Percentiles rank a stretch among this genome's conserved stretches.
Evolutionary conservation across 2,888 invertebrate species (phyloP).

Genomic region (Ectemnius lituratus): DNA sequence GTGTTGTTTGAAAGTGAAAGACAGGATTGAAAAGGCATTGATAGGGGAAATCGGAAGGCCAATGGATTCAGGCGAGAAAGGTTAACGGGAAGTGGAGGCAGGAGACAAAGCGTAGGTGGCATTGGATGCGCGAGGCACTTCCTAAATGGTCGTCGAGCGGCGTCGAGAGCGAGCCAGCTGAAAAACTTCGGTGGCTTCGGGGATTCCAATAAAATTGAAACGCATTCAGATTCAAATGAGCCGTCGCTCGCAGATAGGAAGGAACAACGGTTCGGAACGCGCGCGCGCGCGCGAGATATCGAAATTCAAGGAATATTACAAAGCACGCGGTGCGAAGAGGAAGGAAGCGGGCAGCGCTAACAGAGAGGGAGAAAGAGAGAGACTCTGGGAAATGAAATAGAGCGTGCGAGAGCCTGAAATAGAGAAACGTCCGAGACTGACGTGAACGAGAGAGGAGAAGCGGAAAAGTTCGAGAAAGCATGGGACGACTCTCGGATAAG

Average conservation of each 20-base stretch:
- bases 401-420: background rate
- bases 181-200: conserved; percentile 47
- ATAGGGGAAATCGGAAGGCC: background rate
- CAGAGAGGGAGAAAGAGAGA: background rate
- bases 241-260: conserved; percentile 29
- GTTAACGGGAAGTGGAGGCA: background rate
- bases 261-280: background rate
- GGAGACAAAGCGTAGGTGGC: no score
- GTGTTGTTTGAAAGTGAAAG: background rate
- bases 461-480: conserved; percentile 1
- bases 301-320: conserved; percentile 40
- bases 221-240: conserved; percentile 67
- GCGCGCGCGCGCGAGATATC: conserved; percentile 19
- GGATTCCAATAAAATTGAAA: conserved; percentile 62
- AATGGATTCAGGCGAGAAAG: background rate
- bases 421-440: conserved; percentile 8
- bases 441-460: background rate
- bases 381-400: background rate
- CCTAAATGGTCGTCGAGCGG: conserved; percentile 7
- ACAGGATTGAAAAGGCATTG: background rate
- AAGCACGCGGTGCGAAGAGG: conserved; percentile 19
- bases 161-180: conserved; percentile 21
- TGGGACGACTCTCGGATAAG: conserved; percentile 16
- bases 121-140: no score
- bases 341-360: background rate